These are phyloP conservation scores for Diplolepis rosae DNA, from an alignment of 2,888 invertebrate genomes.

Conservation along the genomic window DNA sequence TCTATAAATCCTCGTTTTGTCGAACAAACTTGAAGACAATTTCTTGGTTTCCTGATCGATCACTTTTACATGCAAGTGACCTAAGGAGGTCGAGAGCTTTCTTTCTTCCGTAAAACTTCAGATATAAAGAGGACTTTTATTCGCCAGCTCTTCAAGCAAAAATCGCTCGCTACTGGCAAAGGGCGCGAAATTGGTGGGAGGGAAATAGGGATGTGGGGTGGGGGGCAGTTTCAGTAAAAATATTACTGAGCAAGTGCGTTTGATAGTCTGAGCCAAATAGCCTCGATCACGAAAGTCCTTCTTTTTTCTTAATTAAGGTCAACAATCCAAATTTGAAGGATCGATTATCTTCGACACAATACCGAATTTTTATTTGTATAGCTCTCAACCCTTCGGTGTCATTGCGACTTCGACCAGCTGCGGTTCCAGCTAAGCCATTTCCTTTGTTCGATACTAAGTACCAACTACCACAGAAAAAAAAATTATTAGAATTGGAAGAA, in stretches of 20 bases:
- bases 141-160: background rate
- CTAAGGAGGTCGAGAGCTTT: background rate
- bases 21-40: background rate
- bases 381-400: background rate
- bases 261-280: background rate
- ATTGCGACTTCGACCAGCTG: slow-evolving; percentile 28
- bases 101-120: background rate
- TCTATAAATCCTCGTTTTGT: background rate
- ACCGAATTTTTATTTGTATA: slow-evolving; percentile 10
- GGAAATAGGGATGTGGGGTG: background rate
- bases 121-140: background rate
- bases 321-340: background rate
- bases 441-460: slow-evolving; percentile 1
- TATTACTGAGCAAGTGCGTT: background rate
- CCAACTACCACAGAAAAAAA: slow-evolving; percentile 2
- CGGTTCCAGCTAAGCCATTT: slow-evolving; percentile 15
- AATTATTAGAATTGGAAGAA: background rate
- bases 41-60: background rate
- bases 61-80: background rate
- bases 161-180: background rate
- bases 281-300: background rate
- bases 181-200: background rate
- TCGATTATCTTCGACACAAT: background rate
- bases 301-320: background rate
- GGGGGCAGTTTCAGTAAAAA: background rate